Evolutionary conservation across 2,797 vertebrate genomes (phyloP).

Genomic region (Dendrocincla tyrannina): DNA sequence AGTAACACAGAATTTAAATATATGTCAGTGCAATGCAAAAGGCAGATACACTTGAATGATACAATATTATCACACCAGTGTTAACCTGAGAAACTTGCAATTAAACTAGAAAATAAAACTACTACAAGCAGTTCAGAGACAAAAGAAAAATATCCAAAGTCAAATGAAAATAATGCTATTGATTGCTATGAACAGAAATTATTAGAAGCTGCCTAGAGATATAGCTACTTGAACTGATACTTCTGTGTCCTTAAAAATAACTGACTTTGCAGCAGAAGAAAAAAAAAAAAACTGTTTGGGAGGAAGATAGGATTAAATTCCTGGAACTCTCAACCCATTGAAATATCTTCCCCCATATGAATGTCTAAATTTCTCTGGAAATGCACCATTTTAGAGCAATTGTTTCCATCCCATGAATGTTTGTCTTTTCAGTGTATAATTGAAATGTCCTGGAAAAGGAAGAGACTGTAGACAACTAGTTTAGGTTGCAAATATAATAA

Average conservation of each 20-base stretch:
- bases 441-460: not conserved
- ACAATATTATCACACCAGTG: not conserved
- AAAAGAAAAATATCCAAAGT: not conserved
- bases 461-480: not conserved
- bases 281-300: not conserved
- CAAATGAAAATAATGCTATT: not conserved
- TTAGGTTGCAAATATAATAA: not conserved
- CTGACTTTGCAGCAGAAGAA: not conserved
- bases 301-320: not conserved
- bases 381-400: not conserved
- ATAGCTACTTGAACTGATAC: not conserved
- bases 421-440: not conserved
- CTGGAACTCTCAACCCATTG: accelerated
- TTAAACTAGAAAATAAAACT: not conserved
- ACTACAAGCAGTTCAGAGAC: not conserved
- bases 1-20: not conserved
- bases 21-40: not conserved
- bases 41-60: not conserved
- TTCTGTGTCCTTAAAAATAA: not conserved
- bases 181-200: not conserved
- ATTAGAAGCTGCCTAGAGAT: not conserved
- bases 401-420: not conserved
- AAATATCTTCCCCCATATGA: accelerated
- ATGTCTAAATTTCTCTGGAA: not conserved
- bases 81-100: not conserved